Percentiles rank a stretch among this genome's conserved stretches.
phyloP scores from a whole-genome alignment of 1,140 invertebrate genomes.

The Ceratosolen fusciceps region DNA sequence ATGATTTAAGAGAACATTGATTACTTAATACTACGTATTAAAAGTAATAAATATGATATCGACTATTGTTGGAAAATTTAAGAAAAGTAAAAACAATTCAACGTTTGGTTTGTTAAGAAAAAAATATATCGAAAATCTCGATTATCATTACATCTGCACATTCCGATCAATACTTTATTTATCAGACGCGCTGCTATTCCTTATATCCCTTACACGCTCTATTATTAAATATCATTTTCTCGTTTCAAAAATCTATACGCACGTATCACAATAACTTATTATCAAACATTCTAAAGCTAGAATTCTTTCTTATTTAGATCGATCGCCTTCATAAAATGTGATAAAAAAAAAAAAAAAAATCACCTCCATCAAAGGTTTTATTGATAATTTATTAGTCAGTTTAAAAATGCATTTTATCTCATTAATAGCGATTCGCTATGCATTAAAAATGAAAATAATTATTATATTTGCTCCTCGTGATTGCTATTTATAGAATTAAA shows the following conservation, averaged over 20 bases:
- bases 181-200: too few relatives aligned
- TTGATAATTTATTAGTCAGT: constrained; percentile 24
- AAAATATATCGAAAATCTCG: too few relatives aligned
- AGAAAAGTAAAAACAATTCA: too few relatives aligned
- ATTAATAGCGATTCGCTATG: background rate
- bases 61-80: too few relatives aligned
- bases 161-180: too few relatives aligned
- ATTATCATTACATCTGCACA: too few relatives aligned
- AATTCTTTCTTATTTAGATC: constrained; percentile 24
- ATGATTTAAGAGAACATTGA: too few relatives aligned
- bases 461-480: background rate
- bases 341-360: constrained; percentile 24
- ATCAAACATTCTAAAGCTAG: constrained; percentile 17
- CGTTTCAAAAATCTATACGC: background rate
- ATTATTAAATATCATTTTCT: too few relatives aligned
- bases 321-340: background rate
- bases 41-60: too few relatives aligned
- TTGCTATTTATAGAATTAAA: background rate
- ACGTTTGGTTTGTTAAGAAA: too few relatives aligned
- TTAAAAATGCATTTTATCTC: constrained; percentile 8
- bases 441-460: constrained; percentile 13
- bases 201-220: too few relatives aligned
- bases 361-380: background rate
- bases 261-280: background rate
- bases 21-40: too few relatives aligned